Evolutionary conservation across 2,797 vertebrate species (phyloP), one percentile per base, ranked within the genome.

Genomic region (Coregonus suidteri): DNA sequence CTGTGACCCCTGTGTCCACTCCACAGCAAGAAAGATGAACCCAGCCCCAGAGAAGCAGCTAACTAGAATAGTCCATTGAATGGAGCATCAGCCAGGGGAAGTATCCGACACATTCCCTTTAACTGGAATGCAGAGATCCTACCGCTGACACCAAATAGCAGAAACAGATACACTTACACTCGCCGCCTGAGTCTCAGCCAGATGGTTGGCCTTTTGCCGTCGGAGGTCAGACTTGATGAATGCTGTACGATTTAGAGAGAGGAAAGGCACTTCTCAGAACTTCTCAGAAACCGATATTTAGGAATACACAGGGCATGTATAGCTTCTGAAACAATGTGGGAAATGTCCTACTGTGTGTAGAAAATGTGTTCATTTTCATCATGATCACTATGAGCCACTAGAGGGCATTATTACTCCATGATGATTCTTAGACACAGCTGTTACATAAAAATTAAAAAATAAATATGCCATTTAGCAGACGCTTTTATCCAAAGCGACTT

Each of bases 221-320:
- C 95, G 92, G 31, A 99, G 95, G 79, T 99, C 97, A 1, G 97
- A 91, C 90, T 95, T 97, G 87, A 99, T 97, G 74, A 97, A 92
- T 66, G 85, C 98, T 99, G 90, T 35, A n/a, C 83, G 79, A 47
- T 47, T 47, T 3, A 76, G 3, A 67, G 20, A 76, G 52, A 37
- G 18, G 16, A 34, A 62, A 76, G 14, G 18, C 47, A 53, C n/a
- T 25, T 62, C 59, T 62, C n/a, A 62, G 59, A 56, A 53, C n/a
- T 25, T 62, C 59, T 62, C n/a, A 62, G 59, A 56, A 56, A 56
- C 53, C 18, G 14, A 56, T 18, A 7, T 35, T 69, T 67, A 18
- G 31, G 1, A 75, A 35, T 7, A 25, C 25, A 25, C 25, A 25
- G 25, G 25, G 25, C 25, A 25, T 25, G 25, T 25, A 25, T 25